phyloP scores from a whole-genome alignment of 1,140 invertebrate genomes.

The Amyelois transitella region DNA sequence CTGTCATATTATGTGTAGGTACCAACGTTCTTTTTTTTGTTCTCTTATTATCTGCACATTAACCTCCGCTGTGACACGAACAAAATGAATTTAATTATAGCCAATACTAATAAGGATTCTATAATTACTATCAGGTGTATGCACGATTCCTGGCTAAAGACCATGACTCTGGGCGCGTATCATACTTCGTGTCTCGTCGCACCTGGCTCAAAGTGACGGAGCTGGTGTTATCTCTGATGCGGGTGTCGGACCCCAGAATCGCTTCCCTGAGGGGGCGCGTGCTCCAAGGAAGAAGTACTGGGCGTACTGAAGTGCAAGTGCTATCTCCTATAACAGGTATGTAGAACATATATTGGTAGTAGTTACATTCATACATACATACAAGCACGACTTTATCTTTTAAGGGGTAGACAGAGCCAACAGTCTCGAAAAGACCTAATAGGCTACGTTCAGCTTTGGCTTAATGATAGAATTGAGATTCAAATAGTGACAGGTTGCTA shows the following conservation, averaged over 20 bases:
- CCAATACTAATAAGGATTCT: neutral
- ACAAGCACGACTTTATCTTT: too few species aligned
- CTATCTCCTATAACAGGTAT: conserved; percentile 88
- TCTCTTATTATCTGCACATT: too few species aligned
- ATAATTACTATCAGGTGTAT: conserved; percentile 74
- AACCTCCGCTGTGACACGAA: too few species aligned
- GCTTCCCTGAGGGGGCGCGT: conserved; percentile 87
- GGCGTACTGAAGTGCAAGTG: conserved; percentile 94
- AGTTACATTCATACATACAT: too few species aligned
- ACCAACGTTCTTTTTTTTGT: too few species aligned
- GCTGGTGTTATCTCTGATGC: conserved; percentile 86
- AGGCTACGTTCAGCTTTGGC: too few species aligned
- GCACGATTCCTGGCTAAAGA: conserved; percentile 92
- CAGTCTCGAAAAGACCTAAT: too few species aligned
- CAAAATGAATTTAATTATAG: too few species aligned
- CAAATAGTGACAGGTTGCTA: too few species aligned
- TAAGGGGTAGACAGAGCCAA: too few species aligned
- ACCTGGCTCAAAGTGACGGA: conserved; percentile 93
- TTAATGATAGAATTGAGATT: too few species aligned
- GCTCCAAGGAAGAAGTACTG: conserved; percentile 90
- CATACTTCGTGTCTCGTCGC: conserved; percentile 90
- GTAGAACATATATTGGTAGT: neutral
- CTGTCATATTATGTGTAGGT: too few species aligned
- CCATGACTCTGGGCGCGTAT: conserved; percentile 92
- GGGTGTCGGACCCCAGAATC: conserved; percentile 92